A percentile compares a stretch with the other conserved stretches of the same genome.
Evolutionary conservation across 2,113 vertebrate species (phyloP).

Genomic region (Oryzias curvinotus): DNA sequence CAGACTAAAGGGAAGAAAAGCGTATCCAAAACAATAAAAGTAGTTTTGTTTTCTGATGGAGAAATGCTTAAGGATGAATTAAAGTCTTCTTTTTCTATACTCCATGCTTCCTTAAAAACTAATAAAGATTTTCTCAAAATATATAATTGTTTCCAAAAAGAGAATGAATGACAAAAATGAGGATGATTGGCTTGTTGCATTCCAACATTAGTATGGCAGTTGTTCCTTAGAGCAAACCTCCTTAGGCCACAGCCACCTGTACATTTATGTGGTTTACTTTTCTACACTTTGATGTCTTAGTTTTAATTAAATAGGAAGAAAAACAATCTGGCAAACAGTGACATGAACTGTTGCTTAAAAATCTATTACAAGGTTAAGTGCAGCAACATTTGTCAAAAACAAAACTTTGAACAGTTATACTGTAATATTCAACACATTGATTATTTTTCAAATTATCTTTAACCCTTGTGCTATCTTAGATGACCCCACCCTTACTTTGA

Average conservation of each 20-base stretch:
- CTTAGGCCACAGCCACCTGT: constrained; percentile 19
- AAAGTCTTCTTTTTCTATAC: no score
- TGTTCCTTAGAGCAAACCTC: constrained; percentile 31
- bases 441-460: no score
- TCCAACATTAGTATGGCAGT: constrained; percentile 23
- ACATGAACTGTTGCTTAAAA: no score
- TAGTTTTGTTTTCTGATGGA: background rate
- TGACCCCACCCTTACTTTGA: no score
- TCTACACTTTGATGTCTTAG: constrained; percentile 20
- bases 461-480: no score
- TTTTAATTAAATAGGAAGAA: no score
- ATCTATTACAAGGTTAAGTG: no score
- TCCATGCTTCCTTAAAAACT: no score
- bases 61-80: no score
- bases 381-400: no score
- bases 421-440: background rate
- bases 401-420: constrained; percentile 5
- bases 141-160: constrained; percentile 4
- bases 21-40: constrained; percentile 40
- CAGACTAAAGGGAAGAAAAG: constrained; percentile 2
- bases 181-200: constrained; percentile 34
- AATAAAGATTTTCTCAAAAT: constrained; percentile 13
- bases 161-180: constrained; percentile 21
- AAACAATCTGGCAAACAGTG: no score
- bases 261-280: constrained; percentile 11